These are phyloP conservation scores for Conistra vaccinii DNA, from an alignment of 2,888 invertebrate species.

Conservation along the genomic window DNA sequence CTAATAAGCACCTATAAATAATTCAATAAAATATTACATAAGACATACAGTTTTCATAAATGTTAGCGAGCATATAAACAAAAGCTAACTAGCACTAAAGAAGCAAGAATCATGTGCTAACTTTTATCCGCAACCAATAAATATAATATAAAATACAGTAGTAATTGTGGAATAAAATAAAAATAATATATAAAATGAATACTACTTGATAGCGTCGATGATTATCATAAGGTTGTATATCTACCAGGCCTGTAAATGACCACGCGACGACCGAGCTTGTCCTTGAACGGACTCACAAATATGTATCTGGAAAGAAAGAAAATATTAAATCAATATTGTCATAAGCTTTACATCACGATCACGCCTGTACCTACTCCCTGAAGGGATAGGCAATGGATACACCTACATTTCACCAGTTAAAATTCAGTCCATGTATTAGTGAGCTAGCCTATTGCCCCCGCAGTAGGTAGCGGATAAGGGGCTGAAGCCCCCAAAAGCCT, in stretches of 20 bases:
- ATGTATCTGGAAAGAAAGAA: slow-evolving; percentile 91
- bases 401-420: not conserved
- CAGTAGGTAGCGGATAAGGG: too few species aligned
- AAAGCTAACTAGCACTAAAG: not conserved
- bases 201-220: slow-evolving; percentile 72
- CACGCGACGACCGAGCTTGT: slow-evolving; percentile 93
- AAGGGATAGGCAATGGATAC: not conserved
- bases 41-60: not conserved
- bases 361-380: not conserved
- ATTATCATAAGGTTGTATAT: slow-evolving; percentile 73
- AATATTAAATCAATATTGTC: not conserved
- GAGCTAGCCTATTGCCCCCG: not conserved
- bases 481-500: too few species aligned
- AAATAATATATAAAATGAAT: slow-evolving; percentile 70
- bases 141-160: slow-evolving; percentile 39
- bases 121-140: slow-evolving; percentile 32
- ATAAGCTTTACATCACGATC: too few species aligned
- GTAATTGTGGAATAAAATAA: slow-evolving; percentile 54
- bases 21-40: not conserved
- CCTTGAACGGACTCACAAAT: slow-evolving; percentile 94
- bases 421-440: not conserved
- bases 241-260: slow-evolving; percentile 95
- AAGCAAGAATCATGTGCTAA: slow-evolving; percentile 5
- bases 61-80: not conserved
- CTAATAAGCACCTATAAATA: not conserved